Evolutionary conservation across 2,888 invertebrate species (phyloP).

Genomic region (Heliconius ismenius): DNA sequence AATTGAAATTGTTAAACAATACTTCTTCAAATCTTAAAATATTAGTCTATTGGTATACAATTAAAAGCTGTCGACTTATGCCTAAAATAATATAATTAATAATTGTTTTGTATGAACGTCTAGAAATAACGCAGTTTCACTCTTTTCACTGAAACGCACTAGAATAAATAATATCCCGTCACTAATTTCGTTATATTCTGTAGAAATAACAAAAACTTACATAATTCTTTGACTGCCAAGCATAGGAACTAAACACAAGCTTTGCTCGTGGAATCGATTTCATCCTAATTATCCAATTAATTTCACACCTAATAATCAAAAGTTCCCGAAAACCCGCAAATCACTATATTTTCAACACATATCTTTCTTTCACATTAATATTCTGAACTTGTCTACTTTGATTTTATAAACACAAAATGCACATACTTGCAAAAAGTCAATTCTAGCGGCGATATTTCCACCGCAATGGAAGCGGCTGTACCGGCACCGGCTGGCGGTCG

Average conservation of each 20-base stretch:
- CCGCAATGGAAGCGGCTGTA: constrained; percentile 42
- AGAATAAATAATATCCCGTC: constrained; percentile 8
- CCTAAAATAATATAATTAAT: constrained; percentile 45
- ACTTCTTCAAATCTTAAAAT: constrained; percentile 35
- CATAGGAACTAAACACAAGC: constrained; percentile 81
- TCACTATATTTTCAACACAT: constrained; percentile 45
- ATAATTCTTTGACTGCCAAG: constrained; percentile 46
- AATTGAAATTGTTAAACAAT: constrained; percentile 34
- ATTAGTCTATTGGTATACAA: constrained; percentile 57
- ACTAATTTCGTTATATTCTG: constrained; percentile 24
- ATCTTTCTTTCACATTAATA: constrained; percentile 48
- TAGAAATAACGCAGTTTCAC: constrained; percentile 2
- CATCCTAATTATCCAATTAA: constrained; percentile 58
- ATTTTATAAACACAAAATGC: constrained; percentile 53
- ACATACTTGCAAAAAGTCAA: constrained; percentile 54
- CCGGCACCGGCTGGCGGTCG: constrained; percentile 43
- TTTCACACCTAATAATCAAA: constrained; percentile 53
- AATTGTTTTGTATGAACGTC: constrained; percentile 35
- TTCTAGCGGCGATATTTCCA: constrained; percentile 52
- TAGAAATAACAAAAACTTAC: constrained; percentile 31
- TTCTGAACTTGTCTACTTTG: constrained; percentile 53
- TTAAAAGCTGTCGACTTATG: constrained; percentile 55
- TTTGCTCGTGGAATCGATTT: constrained; percentile 68
- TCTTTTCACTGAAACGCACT: constrained; percentile 30
- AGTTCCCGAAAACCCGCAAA: constrained; percentile 53